Percentiles rank a stretch among this genome's conserved stretches.
Evolutionary conservation across 2,113 vertebrate genomes (phyloP).

Genomic region (Lophochroa leadbeateri): DNA sequence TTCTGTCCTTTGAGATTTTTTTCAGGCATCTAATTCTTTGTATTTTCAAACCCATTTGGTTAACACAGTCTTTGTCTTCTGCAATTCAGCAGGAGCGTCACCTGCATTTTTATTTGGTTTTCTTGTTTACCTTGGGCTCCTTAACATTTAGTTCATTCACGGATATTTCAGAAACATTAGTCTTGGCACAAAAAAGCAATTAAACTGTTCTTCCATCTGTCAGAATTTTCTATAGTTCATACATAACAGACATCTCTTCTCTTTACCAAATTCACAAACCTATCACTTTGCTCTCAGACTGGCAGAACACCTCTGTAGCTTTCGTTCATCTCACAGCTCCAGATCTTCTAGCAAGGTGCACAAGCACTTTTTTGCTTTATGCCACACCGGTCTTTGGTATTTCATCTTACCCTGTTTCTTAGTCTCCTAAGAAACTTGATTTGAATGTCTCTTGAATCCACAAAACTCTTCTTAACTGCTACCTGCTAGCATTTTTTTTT

Average conservation of each 20-base stretch:
- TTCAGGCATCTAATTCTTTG: neutral
- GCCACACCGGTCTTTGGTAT: neutral
- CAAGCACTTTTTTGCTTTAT: neutral
- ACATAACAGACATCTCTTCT: neutral
- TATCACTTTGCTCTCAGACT: neutral
- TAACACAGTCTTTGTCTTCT: neutral
- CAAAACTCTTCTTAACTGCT: neutral
- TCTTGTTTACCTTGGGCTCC: neutral
- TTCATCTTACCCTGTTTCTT: neutral
- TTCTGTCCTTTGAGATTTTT: neutral
- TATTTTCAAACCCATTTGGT: neutral
- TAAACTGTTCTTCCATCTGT: neutral
- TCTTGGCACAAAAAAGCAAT: neutral
- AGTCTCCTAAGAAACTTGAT: neutral
- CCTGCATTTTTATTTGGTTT: neutral
- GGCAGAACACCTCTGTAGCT: neutral
- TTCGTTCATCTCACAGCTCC: accelerated
- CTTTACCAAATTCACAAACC: neutral
- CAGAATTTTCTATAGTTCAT: neutral
- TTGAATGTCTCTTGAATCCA: neutral
- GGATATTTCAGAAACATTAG: neutral
- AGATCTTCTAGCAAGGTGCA: neutral
- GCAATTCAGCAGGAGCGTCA: neutral
- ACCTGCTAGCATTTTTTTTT: neutral
- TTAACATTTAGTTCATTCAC: neutral